Conservation (phyloP, 2,113 vertebrate genomes). For the Orthonyx spaldingii region DNA sequence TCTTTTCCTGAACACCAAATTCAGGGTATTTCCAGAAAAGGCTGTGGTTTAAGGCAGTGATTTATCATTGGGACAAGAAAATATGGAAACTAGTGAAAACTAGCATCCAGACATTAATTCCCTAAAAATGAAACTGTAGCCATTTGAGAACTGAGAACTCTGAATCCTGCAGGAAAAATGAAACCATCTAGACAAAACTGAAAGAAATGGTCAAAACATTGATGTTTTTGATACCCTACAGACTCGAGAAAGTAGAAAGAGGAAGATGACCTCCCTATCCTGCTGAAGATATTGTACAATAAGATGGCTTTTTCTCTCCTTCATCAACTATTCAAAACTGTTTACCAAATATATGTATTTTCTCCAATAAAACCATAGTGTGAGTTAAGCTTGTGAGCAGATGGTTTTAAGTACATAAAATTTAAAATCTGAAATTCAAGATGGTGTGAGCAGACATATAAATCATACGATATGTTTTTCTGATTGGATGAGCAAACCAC, state of each 20-base stretch:
- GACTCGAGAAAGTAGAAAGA: background rate
- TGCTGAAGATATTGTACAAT: background rate
- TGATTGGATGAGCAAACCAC: constrained; percentile 33
- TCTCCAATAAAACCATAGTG: background rate
- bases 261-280: background rate
- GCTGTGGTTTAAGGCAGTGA: background rate
- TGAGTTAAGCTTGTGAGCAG: constrained; percentile 41
- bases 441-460: constrained; percentile 34
- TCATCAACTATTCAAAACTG: constrained; percentile 20
- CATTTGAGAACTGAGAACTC: background rate
- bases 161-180: background rate
- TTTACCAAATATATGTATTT: constrained; percentile 26
- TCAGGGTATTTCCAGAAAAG: background rate
- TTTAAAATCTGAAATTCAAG: constrained; percentile 56
- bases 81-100: background rate
- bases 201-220: background rate
- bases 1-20: background rate
- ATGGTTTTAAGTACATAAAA: constrained; percentile 50
- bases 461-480: constrained; percentile 50
- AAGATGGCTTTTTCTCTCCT: background rate
- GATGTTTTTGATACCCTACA: too few relatives aligned
- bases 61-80: background rate
- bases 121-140: background rate
- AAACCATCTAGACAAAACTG: background rate
- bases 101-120: background rate